Base-by-base conservation (phyloP, 2,888 invertebrate genomes). In the Ethmia dodecea region DNA sequence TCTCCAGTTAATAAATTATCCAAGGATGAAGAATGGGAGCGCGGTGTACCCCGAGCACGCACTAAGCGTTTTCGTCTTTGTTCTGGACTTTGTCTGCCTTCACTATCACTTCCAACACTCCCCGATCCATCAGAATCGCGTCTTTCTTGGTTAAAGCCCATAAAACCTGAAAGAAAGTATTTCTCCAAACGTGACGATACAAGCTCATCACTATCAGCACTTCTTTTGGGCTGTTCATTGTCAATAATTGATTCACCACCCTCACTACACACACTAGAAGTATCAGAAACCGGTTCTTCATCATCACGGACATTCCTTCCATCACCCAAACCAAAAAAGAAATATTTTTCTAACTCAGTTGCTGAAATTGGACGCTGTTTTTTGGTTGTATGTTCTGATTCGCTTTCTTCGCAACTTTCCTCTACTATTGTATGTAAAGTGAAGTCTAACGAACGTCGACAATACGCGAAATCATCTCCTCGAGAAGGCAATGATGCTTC, bases 361-460 rank as follows among this genome's bases (percentile, higher is more conserved):
- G 94, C 92, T 1, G 93, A 93, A 37, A 91, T 88, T 20, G 92
- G 92, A 36, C 93, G 87, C 47, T 88, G 88, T 72, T 90, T 89
- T 79, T 86, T 88, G 60, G 73, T 71, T 49, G 81, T 69, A 27
- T 90, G 91, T 56, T 94, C 94, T 42, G 93, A 89, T 74, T 95
- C 95, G 72, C 96, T 96, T 74, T 97, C 97, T 80, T 97, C 96
- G 71, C 96, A 96, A 58, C 95, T 96, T 77, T 97, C 97, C 80
- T 97, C 97, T 15, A 96, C 93, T 51, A 97, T 97, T 1, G 97
- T 97, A 64, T 97, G 96, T 44, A 97, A 81, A 1, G 96, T 96
- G 66, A 96, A 95, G 76, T 96, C 95, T 58, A 96, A 92, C 37
- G 93, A 90, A 33, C 94, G 89, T 13, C 94, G 88, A 63, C 94